Base-by-base conservation (phyloP, 2,888 invertebrate genomes). In the Napeogenes inachia region DNA sequence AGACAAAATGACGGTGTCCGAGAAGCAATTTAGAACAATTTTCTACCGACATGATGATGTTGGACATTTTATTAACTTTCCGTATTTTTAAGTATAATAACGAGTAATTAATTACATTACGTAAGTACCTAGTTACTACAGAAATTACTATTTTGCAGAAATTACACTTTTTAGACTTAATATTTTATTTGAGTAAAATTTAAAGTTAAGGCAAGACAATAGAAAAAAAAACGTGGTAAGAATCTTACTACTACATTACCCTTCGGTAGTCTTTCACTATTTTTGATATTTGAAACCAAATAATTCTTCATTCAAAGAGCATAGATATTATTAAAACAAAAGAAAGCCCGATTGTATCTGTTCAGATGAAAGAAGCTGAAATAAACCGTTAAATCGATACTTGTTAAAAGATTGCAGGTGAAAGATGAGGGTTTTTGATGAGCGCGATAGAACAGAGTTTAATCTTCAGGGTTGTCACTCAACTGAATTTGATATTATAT, bases 361-460 rank as follows among this genome's bases (percentile, higher is more conserved):
- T 4, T 50, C 50, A 21, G 47, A 47, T 50, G 50, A 42, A 50
- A 56, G 32, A 50, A 50, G 53, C 46, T 47, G 13, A 42, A 54
- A 60, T 50, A 61, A 45, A 21, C 45, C n/a, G 33, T 47, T 45
- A 6, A 58, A 13, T 21, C 13, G 45, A 30, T 57, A 46, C 61
- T 60, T 47, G 47, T 13, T 21, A 54, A 13, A 59, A 61, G 60
- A 65, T 61, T 54, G 45, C 38, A 59, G 57, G 45, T 59, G 21
- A 56, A 38, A 55, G 60, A 50, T 57, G 21, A 12, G 35, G 12
- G 46, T 6, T 13, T 21, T 55, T 57, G 61, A 61, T 66, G 57
- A 13, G 32, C 54, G 59, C 57, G 64, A 66, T 66, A 66, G 42
- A 58, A 57, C 61, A 63, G 47, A 59, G 42, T 56, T 30, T 47